Base-by-base conservation (phyloP, 2,888 invertebrate genomes). In the Perizoma flavofasciatum region DNA sequence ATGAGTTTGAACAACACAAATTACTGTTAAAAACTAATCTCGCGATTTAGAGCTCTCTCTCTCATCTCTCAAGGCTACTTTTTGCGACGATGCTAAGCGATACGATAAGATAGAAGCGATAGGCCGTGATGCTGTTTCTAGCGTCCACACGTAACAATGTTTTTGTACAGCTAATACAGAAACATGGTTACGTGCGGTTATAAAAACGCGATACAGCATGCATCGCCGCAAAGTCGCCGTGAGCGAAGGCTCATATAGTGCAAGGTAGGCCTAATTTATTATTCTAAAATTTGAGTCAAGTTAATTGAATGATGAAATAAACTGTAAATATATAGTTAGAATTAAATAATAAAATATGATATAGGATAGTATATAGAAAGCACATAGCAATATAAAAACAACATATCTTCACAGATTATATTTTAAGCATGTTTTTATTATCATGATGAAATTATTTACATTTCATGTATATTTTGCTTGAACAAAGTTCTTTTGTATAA, bases 401-500 rank as follows among this genome's bases (percentile, higher is more conserved):
- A 72, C 76, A 74, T 77, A 75, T 77, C 74, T 55, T 69, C 68
- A 73, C 68, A 67, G 49, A 61, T 57, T 59, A 52, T 51, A 49
- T 47, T 39, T 49, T 58, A 47, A n/a, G 47, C 51, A 57, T 50
- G 55, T 6, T 6, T 37, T 66, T 61, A 22, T 66, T 66, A 55
- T 61, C 45, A 54, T 34, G 43, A 60, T 61, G 61, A 51, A 51
- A 59, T 66, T 61, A 63, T 68, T 69, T 68, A 66, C 63, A 58
- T 68, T 69, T 61, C 58, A 54, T 86, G 82, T 86, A 85, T 85
- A 85, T 86, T 83, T 83, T 69, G 83, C 79, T 82, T 83, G 88
- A 88, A 88, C 88, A 84, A 85, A 88, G 88, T 88, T 88, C 88
- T 83, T 71, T 59, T 76, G 71, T 79, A 75, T 73, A 75, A 73